phyloP scores from a whole-genome alignment of 2,797 vertebrate species.

The Brotula barbata region DNA sequence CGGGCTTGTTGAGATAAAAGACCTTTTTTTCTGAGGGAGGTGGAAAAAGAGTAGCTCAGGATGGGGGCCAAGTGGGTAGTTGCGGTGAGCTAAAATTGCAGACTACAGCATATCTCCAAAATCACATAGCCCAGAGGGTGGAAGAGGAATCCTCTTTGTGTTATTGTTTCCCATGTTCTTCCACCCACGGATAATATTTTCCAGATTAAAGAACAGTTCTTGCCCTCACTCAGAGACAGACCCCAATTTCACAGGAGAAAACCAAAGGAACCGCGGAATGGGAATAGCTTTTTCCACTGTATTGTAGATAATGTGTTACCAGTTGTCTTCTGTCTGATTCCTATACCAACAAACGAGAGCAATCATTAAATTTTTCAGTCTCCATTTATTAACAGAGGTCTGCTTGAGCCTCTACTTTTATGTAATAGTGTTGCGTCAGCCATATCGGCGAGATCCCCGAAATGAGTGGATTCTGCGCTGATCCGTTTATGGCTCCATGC shows the following conservation, averaged over 20 bases:
- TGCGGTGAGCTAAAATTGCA: constrained; percentile 68
- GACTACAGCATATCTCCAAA: constrained; percentile 69
- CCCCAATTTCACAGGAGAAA: constrained; percentile 68
- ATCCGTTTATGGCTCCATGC: constrained; percentile 19
- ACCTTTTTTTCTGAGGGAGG: constrained; percentile 30
- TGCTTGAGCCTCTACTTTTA: constrained; percentile 7
- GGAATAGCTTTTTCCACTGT: constrained; percentile 71
- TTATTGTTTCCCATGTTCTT: constrained; percentile 85
- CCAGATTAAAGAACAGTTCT: constrained; percentile 72
- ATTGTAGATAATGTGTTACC: constrained; percentile 60
- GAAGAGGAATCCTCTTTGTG: constrained; percentile 72
- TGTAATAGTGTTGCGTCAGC: constrained; percentile 12
- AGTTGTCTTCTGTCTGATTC: constrained; percentile 35
- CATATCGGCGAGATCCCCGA: background rate
- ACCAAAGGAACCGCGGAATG: constrained; percentile 61
- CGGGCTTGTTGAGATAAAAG: constrained; percentile 48
- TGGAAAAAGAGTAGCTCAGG: constrained; percentile 67
- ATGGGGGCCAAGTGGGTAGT: constrained; percentile 53
- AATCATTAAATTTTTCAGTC: constrained; percentile 31
- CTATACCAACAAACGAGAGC: constrained; percentile 36
- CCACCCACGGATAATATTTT: constrained; percentile 78
- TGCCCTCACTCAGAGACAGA: constrained; percentile 57
- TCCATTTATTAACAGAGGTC: constrained; percentile 24
- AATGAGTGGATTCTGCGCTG: constrained; percentile 3
- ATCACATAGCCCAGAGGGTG: constrained; percentile 66